Percentiles rank a stretch among this genome's conserved stretches.
phyloP scores from a whole-genome alignment of 2,888 invertebrate species.

The Spilarctia lutea region DNA sequence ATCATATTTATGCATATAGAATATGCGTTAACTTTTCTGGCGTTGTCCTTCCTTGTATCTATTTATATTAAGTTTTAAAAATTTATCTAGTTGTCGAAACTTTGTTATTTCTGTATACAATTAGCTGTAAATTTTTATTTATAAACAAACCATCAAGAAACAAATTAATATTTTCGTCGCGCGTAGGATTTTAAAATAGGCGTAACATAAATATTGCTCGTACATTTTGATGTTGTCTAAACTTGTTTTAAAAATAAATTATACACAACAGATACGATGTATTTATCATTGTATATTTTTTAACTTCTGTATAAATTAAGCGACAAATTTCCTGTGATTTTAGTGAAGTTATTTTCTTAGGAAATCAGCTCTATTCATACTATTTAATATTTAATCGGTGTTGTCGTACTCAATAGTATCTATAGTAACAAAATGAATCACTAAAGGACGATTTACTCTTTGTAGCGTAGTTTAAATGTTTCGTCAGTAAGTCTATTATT shows the following conservation, averaged over 20 bases:
- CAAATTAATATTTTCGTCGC: not conserved
- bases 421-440: not conserved
- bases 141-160: not conserved
- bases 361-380: not conserved
- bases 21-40: slow-evolving; percentile 38
- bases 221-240: not conserved
- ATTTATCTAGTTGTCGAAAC: slow-evolving; percentile 34
- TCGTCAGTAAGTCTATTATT: slow-evolving; percentile 7
- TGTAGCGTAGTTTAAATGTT: slow-evolving; percentile 6
- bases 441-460: not conserved
- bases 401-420: not conserved
- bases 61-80: slow-evolving; percentile 48
- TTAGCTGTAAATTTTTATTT: slow-evolving; percentile 25
- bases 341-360: not conserved
- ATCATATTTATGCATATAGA: slow-evolving; percentile 43
- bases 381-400: not conserved
- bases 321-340: slow-evolving; percentile 10
- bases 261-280: not conserved
- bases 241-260: not conserved
- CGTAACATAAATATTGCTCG: not conserved
- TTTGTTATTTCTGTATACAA: slow-evolving; percentile 42
- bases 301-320: not conserved
- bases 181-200: not conserved
- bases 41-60: slow-evolving; percentile 28
- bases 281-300: not conserved